These are phyloP conservation scores for Ondatra zibethicus DNA, from an alignment of 2,113 vertebrate genomes.

Conservation along the genomic window DNA sequence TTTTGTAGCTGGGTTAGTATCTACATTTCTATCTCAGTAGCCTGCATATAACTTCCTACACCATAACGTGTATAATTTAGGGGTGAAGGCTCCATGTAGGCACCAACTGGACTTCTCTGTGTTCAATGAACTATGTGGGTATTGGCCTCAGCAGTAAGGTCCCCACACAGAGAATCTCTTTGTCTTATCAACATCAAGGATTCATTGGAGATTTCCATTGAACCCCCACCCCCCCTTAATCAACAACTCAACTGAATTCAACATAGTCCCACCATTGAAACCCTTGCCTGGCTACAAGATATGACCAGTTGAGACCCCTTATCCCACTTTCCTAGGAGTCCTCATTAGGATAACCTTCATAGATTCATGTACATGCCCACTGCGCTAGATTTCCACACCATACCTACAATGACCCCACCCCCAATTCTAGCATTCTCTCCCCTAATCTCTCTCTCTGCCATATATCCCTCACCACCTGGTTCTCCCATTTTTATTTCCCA, in stretches of 20 bases:
- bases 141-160: neutral
- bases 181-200: neutral
- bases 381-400: neutral
- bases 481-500: neutral
- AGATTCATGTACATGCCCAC: neutral
- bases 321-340: neutral
- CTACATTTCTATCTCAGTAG: neutral
- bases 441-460: neutral
- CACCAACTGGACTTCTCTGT: neutral
- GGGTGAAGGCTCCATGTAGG: neutral
- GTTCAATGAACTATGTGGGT: neutral
- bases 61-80: neutral
- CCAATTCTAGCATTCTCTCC: too few relatives aligned
- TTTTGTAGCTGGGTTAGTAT: neutral
- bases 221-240: accelerated
- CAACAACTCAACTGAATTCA: neutral
- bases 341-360: too few relatives aligned
- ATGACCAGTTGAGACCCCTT: too few relatives aligned
- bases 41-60: neutral
- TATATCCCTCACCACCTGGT: neutral
- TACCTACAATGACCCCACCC: neutral
- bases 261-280: neutral
- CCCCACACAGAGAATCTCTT: neutral
- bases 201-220: neutral
- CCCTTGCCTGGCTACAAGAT: neutral